Percentiles rank a stretch among this genome's conserved stretches.
Evolutionary conservation across 1,140 invertebrate genomes (phyloP).

Genomic region (Tetramorium parvispinum): DNA sequence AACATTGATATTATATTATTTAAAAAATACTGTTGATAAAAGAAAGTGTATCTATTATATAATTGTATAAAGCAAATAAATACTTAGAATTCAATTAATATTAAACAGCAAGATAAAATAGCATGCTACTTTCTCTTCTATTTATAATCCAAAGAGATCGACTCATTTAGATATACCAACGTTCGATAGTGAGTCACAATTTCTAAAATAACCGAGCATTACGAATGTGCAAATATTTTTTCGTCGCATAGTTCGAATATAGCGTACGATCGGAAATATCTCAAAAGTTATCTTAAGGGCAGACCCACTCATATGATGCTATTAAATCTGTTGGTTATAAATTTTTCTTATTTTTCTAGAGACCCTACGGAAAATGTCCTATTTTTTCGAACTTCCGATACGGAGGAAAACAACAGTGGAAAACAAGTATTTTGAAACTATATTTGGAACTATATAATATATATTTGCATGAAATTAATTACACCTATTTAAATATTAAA

Average conservation of each 20-base stretch:
- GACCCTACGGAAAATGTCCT: too few species aligned
- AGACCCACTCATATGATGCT: background rate
- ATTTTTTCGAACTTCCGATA: too few species aligned
- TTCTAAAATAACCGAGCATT: background rate
- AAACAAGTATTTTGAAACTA: background rate
- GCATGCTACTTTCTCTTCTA: background rate
- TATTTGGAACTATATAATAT: too few species aligned
- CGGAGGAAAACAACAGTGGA: background rate
- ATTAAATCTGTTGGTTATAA: background rate
- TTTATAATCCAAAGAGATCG: background rate
- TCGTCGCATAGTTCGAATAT: background rate
- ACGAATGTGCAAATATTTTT: background rate
- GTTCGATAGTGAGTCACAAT: background rate
- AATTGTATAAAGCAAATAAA: background rate
- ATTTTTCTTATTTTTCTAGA: background rate
- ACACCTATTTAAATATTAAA: background rate
- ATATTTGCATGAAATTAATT: too few species aligned
- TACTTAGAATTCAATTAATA: background rate
- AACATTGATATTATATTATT: background rate
- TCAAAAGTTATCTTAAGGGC: background rate
- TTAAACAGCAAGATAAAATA: background rate
- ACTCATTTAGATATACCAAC: background rate
- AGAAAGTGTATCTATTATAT: background rate
- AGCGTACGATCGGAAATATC: background rate
- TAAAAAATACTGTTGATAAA: background rate